Conservation (phyloP, 2,888 invertebrate genomes). For the Pheosia tremula region DNA sequence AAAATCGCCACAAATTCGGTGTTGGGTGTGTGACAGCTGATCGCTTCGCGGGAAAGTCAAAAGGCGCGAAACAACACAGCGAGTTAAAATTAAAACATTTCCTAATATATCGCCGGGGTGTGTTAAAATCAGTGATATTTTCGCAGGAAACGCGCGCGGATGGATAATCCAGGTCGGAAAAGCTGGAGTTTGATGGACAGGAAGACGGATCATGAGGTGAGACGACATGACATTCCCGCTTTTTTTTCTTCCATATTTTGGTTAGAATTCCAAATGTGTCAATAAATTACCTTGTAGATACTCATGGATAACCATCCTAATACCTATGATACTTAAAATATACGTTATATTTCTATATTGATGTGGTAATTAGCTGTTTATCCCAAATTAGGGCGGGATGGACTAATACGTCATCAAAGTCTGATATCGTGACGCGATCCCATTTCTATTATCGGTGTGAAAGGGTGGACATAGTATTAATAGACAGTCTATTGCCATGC, state of each 20-base stretch:
- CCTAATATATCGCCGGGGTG: slow-evolving; percentile 6
- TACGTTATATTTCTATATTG: background rate
- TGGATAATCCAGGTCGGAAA: slow-evolving; percentile 63
- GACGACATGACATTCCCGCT: slow-evolving; percentile 57
- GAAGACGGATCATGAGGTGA: slow-evolving; percentile 74
- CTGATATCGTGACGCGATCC: background rate
- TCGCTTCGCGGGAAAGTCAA: slow-evolving; percentile 76
- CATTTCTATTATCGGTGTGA: too few relatives aligned
- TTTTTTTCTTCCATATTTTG: slow-evolving; percentile 55
- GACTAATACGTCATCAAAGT: slow-evolving; percentile 1
- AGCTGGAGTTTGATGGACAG: slow-evolving; percentile 79
- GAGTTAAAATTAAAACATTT: slow-evolving; percentile 23
- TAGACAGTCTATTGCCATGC: too few relatives aligned
- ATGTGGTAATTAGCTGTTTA: background rate
- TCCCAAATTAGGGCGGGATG: slow-evolving; percentile 7
- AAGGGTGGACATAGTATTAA: too few relatives aligned
- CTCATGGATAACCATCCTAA: background rate
- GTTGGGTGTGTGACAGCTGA: slow-evolving; percentile 73
- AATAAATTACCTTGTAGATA: background rate
- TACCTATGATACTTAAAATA: background rate
- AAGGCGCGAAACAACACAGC: slow-evolving; percentile 65
- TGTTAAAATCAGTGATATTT: slow-evolving; percentile 36
- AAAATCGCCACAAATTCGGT: slow-evolving; percentile 32
- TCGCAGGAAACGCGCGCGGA: slow-evolving; percentile 67
- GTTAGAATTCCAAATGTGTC: slow-evolving; percentile 38